Percentiles rank a stretch among this genome's conserved stretches.
Evolutionary conservation across 2,797 vertebrate species (phyloP).

Genomic region (Sebastes cheni): DNA sequence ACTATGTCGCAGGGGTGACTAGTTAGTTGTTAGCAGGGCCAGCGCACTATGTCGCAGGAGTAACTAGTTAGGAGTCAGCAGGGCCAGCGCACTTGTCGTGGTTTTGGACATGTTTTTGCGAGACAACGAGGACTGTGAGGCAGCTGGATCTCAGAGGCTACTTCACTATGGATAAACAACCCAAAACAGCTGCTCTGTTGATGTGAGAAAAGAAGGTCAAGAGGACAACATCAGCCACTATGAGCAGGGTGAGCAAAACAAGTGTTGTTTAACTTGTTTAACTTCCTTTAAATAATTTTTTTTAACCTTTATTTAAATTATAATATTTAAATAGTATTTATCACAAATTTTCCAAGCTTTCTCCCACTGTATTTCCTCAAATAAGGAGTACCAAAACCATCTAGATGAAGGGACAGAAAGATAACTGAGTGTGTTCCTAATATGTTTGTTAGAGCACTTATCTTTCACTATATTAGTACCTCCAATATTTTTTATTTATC

Average conservation of each 20-base stretch:
- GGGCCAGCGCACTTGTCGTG: slow-evolving; percentile 5
- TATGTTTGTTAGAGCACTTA: no score
- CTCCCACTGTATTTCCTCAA: no score
- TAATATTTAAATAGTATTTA: no score
- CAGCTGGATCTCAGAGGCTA: slow-evolving; percentile 36
- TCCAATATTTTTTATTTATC: no score
- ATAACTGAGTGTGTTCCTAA: no score
- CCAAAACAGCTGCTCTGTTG: slow-evolving; percentile 63
- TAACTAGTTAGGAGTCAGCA: slow-evolving; percentile 14
- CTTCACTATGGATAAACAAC: slow-evolving; percentile 56
- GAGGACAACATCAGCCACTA: slow-evolving; percentile 68
- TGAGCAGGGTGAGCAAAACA: slow-evolving; percentile 78
- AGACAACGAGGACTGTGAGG: slow-evolving; percentile 17
- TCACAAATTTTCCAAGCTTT: no score
- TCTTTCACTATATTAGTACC: no score
- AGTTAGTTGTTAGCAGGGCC: neutral
- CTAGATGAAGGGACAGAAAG: no score
- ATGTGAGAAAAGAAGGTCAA: slow-evolving; percentile 54
- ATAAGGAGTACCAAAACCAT: no score
- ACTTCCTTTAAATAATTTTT: no score
- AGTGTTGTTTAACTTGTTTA: neutral
- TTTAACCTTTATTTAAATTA: no score
- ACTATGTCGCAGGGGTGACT: neutral
- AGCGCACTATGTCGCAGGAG: slow-evolving; percentile 15
- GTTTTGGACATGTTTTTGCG: slow-evolving; percentile 59